Percentiles rank a stretch among this genome's conserved stretches.
These are phyloP conservation scores for Sphecodes monilicornis DNA, from an alignment of 2,888 invertebrate species.

Conservation along the genomic window DNA sequence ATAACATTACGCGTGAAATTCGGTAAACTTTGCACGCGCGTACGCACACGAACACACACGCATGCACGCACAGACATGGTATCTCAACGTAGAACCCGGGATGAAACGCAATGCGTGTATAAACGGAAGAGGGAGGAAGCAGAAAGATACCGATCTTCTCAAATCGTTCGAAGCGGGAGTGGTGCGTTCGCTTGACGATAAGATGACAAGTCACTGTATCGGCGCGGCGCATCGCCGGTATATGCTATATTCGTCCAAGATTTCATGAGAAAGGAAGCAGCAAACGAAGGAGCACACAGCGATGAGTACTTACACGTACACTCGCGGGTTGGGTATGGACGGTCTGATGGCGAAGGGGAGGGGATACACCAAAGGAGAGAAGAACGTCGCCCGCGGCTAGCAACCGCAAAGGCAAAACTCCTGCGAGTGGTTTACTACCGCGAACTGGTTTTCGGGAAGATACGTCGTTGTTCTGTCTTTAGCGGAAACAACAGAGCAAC, in stretches of 20 bases:
- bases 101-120: neutral
- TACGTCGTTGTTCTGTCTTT: conserved; percentile 68
- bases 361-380: conserved; percentile 66
- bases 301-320: conserved; percentile 54
- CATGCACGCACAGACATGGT: neutral
- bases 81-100: neutral
- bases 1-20: conserved; percentile 14
- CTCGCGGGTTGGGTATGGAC: conserved; percentile 47
- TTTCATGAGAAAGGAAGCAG: conserved; percentile 71
- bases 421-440: conserved; percentile 68
- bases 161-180: neutral
- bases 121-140: neutral
- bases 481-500: conserved; percentile 53
- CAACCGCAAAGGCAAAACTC: conserved; percentile 81
- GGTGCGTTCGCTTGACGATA: neutral
- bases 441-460: conserved; percentile 79
- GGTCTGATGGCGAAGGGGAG: conserved; percentile 45
- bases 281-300: conserved; percentile 59
- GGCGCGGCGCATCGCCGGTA: conserved; percentile 25
- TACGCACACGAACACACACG: neutral
- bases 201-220: conserved; percentile 52
- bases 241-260: conserved; percentile 59
- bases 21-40: neutral
- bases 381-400: conserved; percentile 80
- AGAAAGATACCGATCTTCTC: neutral